phyloP scores from a whole-genome alignment of 30 jellyfish, hydroid and myxozoan species.

The Phacellophora camtschatica region DNA sequence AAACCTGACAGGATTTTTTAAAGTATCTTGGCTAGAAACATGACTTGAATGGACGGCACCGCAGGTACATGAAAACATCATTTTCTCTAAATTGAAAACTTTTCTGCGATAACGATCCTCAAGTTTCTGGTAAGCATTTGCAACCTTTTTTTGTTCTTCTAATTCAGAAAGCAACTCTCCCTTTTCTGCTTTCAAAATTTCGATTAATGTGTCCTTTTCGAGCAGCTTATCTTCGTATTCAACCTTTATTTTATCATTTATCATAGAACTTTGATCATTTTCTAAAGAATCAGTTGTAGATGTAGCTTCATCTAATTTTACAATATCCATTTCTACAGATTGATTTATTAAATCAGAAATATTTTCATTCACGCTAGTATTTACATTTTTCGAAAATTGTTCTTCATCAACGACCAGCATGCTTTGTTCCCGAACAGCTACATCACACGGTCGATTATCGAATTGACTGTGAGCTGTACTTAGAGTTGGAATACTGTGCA shows the following conservation, averaged over 20 bases:
- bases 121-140: conserved; percentile 92
- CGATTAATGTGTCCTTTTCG: conserved; percentile 27
- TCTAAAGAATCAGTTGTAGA: background rate
- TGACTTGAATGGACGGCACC: conserved; percentile 14
- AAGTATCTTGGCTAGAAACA: conserved; percentile 11
- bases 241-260: background rate
- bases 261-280: conserved; percentile 37
- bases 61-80: conserved; percentile 68
- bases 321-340: no score
- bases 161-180: conserved; percentile 52
- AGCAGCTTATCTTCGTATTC: background rate
- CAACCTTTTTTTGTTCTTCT: conserved; percentile 94
- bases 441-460: background rate
- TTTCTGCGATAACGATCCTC: conserved; percentile 92
- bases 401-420: background rate
- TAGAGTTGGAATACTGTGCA: background rate
- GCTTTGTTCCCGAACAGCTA: background rate
- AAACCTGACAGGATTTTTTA: conserved; percentile 13
- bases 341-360: no score
- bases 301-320: background rate
- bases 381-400: background rate
- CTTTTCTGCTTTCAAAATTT: conserved; percentile 21
- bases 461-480: background rate
- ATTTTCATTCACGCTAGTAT: no score
- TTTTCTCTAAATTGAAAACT: conserved; percentile 68